Evolutionary conservation across 2,888 invertebrate genomes (phyloP).

Genomic region (Macroteleia sp.): DNA sequence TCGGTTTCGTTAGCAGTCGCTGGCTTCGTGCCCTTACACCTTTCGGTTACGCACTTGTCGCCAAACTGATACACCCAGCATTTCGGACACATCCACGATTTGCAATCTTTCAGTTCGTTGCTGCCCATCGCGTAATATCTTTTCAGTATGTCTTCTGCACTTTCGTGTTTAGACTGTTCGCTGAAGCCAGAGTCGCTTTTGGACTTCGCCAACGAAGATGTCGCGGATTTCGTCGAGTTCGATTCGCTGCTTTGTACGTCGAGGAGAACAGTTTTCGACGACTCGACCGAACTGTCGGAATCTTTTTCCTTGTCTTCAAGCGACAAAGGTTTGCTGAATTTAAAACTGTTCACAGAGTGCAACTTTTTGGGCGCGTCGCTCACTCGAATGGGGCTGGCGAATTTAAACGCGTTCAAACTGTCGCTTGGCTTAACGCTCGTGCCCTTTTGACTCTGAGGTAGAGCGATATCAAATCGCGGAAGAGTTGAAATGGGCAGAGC

Average conservation of each 20-base stretch:
- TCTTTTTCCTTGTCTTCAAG: constrained; percentile 73
- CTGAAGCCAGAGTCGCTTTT: constrained; percentile 53
- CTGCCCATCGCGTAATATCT: too few relatives aligned
- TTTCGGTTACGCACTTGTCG: too few relatives aligned
- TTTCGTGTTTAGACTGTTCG: too few relatives aligned
- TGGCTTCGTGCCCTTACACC: too few relatives aligned
- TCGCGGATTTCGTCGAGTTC: constrained; percentile 78
- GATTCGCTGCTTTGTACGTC: constrained; percentile 64
- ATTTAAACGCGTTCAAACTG: constrained; percentile 74
- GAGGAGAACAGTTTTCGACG: constrained; percentile 62
- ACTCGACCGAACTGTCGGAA: constrained; percentile 61
- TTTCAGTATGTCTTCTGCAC: too few relatives aligned
- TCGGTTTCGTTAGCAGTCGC: too few relatives aligned
- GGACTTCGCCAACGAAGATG: constrained; percentile 72
- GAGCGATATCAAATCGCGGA: constrained; percentile 86
- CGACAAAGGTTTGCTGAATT: constrained; percentile 85
- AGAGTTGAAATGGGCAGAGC: constrained; percentile 86
- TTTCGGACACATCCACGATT: too few relatives aligned
- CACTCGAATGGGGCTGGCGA: constrained; percentile 84
- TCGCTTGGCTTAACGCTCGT: constrained; percentile 22
- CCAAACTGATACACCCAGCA: too few relatives aligned
- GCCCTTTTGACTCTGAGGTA: constrained; percentile 77
- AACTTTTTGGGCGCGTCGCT: constrained; percentile 82
- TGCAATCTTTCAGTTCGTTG: too few relatives aligned
- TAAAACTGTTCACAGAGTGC: constrained; percentile 85